Base-by-base conservation (phyloP, 1,140 invertebrate genomes). In the Pemphigus obesinymphae region DNA sequence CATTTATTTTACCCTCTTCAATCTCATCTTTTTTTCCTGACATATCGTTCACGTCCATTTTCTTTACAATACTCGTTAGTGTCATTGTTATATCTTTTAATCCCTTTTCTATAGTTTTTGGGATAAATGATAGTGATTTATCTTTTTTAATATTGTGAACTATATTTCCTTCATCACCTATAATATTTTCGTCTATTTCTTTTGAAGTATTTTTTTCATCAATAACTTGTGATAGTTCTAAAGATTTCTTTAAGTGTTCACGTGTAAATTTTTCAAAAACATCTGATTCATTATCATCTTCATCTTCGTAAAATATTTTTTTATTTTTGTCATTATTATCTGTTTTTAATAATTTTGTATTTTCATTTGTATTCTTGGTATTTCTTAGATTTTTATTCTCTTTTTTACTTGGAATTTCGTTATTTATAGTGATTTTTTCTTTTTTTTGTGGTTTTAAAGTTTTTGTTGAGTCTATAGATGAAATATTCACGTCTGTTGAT, bases 71-170 rank as follows among this genome's bases (percentile, higher is more conserved):
- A 26, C 63, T 29, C 20, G 75, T 63, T 53, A 50, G 82, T 37
- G 76, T 82, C 31, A 34, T 58, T 37, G 48, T 40, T 23, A 61
- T 80, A 37, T 45, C 58, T 34, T 50, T 82, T 55, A 63, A 72
- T n/a, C 73, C 61, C 73, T 73, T 70, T 82, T 84, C 82, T 63
- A 66, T 63, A 23, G 63, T 68, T 82, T 82, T 82, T 23, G 50
- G 29, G 4, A 72, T 26, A 63, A 45, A 37, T 31, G 29, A 80
- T 82, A 82, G 5, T 58, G 63, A 53, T 40, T 78, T 78, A 3
- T 78, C 50, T 78, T 58, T 58, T 58, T 58, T 78, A 40, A 34
- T 15, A 3, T 20, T 55, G 1, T 48, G 70, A 83, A 66, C 10
- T 73, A 83, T 4, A 83, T 61, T 76, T 85, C 83, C 50, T 55